A percentile compares a stretch with the other conserved stretches of the same genome.
Conservation (phyloP, 2,888 invertebrate genomes). For the Ophion ellenae region DNA sequence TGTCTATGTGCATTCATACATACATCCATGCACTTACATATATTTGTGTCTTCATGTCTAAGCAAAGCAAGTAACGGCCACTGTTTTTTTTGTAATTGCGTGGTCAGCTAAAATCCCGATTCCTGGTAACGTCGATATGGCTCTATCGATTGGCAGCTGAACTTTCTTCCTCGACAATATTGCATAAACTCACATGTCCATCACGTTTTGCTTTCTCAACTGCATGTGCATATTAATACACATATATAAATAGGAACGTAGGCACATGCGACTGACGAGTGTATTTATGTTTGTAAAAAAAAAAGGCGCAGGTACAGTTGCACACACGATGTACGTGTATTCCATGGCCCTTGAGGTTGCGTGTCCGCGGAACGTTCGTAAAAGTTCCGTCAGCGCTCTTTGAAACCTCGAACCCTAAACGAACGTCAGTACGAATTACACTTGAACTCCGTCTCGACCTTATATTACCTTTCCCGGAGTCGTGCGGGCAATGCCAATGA, state of each 20-base stretch:
- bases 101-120: slow-evolving; percentile 52
- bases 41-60: neutral
- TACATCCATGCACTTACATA: neutral
- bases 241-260: neutral
- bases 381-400: slow-evolving; percentile 43
- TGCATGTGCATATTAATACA: neutral
- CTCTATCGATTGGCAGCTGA: slow-evolving; percentile 46
- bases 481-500: slow-evolving; percentile 47
- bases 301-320: slow-evolving; percentile 3
- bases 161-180: slow-evolving; percentile 6
- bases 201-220: slow-evolving; percentile 11
- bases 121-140: slow-evolving; percentile 41
- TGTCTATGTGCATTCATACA: neutral
- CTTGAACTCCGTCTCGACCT: slow-evolving; percentile 51
- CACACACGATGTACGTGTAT: slow-evolving; percentile 15
- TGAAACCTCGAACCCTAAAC: slow-evolving; percentile 44
- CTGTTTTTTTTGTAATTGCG: slow-evolving; percentile 32
- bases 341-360: slow-evolving; percentile 37
- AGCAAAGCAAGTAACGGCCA: slow-evolving; percentile 37
- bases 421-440: slow-evolving; percentile 41
- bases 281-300: neutral
- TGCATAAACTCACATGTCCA: slow-evolving; percentile 1
- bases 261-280: neutral
- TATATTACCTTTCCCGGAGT: slow-evolving; percentile 30
- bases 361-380: slow-evolving; percentile 44